phyloP scores from a whole-genome alignment of 1,140 invertebrate species.

The honey bee (Apis mellifera) region DNA sequence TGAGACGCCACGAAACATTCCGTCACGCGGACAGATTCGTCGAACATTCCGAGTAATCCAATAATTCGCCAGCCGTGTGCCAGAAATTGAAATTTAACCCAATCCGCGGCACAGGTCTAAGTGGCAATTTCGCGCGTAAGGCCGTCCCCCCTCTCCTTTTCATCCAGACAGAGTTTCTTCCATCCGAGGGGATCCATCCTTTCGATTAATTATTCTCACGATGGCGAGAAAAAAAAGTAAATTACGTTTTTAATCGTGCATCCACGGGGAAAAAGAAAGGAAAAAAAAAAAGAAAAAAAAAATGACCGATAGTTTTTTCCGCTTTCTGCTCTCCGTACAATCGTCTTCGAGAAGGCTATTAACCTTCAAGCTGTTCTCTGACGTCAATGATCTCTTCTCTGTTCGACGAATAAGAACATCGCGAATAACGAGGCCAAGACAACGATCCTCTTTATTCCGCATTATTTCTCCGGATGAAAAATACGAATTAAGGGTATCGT shows the following conservation, averaged over 20 bases:
- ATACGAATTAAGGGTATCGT: neutral
- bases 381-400: neutral
- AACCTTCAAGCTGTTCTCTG: neutral
- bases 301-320: too few relatives aligned
- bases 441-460: neutral
- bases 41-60: slow-evolving; percentile 55
- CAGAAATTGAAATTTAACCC: slow-evolving; percentile 68
- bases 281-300: too few relatives aligned
- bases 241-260: neutral
- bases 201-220: too few relatives aligned
- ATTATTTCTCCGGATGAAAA: neutral
- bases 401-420: neutral
- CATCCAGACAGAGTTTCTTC: neutral
- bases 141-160: neutral
- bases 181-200: neutral
- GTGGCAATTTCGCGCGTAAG: slow-evolving; percentile 62
- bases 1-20: slow-evolving; percentile 37
- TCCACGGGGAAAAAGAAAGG: too few relatives aligned
- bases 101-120: slow-evolving; percentile 57
- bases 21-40: slow-evolving; percentile 31
- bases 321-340: too few relatives aligned
- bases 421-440: slow-evolving; percentile 5
- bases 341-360: neutral
- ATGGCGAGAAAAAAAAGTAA: neutral
- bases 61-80: slow-evolving; percentile 52